phyloP scores from a whole-genome alignment of 1,140 invertebrate species.

The Meloidogyne chitwoodi region DNA sequence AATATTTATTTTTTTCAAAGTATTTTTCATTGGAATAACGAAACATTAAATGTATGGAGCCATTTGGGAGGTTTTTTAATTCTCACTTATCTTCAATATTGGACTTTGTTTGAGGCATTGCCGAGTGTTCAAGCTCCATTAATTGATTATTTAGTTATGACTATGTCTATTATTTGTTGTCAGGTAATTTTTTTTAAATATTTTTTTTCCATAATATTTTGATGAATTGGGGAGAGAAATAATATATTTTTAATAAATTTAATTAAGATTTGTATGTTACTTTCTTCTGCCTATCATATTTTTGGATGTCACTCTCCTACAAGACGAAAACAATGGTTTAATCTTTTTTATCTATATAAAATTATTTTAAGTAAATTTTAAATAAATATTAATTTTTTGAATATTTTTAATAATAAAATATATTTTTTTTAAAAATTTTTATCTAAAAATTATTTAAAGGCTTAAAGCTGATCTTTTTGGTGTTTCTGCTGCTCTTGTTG shows the following conservation, averaged over 20 bases:
- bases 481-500: constrained; percentile 82
- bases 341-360: no score
- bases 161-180: constrained; percentile 74
- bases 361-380: no score
- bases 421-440: background rate
- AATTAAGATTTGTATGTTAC: constrained; percentile 80
- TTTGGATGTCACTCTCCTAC: constrained; percentile 84
- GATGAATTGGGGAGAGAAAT: no score
- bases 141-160: constrained; percentile 77
- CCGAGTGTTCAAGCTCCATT: constrained; percentile 54
- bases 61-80: constrained; percentile 86
- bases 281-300: constrained; percentile 86
- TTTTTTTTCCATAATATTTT: constrained; percentile 23
- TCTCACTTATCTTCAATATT: constrained; percentile 76
- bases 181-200: constrained; percentile 12
- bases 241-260: no score
- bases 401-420: background rate
- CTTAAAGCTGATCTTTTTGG: constrained; percentile 85
- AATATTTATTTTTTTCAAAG: no score
- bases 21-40: constrained; percentile 92
- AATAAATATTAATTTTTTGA: no score
- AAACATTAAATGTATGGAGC: constrained; percentile 91
- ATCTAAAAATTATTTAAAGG: constrained; percentile 19
- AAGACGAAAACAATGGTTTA: constrained; percentile 75
- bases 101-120: constrained; percentile 70